A percentile compares a stretch with the other conserved stretches of the same genome.
phyloP scores from a whole-genome alignment of 2,113 vertebrate genomes.

The Mus pahari region DNA sequence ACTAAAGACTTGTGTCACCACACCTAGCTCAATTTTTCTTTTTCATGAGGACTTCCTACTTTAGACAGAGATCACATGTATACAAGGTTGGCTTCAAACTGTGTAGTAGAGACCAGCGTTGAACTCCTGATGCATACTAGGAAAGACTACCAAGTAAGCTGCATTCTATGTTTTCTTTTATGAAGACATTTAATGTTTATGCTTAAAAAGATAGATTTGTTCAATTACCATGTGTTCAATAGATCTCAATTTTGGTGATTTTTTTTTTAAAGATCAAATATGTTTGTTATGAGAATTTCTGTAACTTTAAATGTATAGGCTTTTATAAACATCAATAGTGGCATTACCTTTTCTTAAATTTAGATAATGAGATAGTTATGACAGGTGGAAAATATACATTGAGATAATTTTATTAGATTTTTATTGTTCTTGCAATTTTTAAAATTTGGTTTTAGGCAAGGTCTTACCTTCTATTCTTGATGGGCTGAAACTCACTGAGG shows the following conservation, averaged over 20 bases:
- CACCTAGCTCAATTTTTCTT: not conserved
- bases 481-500: not conserved
- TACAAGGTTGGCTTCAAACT: not conserved
- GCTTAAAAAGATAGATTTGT: not conserved
- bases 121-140: not conserved
- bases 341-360: not conserved
- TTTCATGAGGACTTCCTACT: not conserved
- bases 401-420: not conserved
- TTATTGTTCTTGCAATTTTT: not conserved
- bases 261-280: constrained; percentile 29
- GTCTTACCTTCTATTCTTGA: not conserved
- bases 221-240: constrained; percentile 16
- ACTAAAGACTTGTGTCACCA: not conserved
- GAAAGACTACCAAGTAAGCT: not conserved
- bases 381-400: not conserved
- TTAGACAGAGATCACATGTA: not conserved
- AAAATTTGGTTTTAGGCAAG: not conserved
- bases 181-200: not conserved
- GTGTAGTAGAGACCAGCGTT: not conserved
- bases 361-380: not conserved
- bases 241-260: not conserved
- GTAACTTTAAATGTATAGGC: constrained; percentile 49
- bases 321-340: not conserved
- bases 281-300: not conserved
- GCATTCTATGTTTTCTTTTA: not conserved